Evolutionary conservation across 1,140 invertebrate species (phyloP).

Genomic region (Drosophila bocqueti): DNA sequence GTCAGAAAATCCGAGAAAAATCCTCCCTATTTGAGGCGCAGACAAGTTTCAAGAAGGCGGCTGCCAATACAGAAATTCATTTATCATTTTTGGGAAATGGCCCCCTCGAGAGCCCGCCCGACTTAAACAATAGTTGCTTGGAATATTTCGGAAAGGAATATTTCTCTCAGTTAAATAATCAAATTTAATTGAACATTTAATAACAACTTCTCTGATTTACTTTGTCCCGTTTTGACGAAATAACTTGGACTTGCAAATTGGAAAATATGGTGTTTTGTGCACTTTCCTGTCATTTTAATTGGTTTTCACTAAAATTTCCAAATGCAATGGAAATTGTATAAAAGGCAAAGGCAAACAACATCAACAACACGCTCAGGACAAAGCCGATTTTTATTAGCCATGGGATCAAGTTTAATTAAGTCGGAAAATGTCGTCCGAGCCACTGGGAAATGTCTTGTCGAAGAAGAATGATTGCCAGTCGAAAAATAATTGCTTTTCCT

Average conservation of each 20-base stretch:
- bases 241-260: constrained; percentile 4
- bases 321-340: constrained; percentile 3
- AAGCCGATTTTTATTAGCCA: constrained; percentile 60
- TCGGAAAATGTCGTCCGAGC: constrained; percentile 41
- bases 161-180: background rate
- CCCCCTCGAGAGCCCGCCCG: background rate
- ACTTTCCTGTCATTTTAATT: constrained; percentile 40
- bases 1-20: constrained; percentile 29
- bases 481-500: constrained; percentile 35
- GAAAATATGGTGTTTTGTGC: background rate
- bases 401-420: constrained; percentile 72
- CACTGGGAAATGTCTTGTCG: constrained; percentile 21
- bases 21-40: background rate
- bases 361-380: background rate
- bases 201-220: background rate
- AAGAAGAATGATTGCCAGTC: constrained; percentile 2
- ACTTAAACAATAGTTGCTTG: background rate
- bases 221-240: background rate
- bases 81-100: constrained; percentile 30
- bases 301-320: constrained; percentile 52
- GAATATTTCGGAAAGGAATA: background rate
- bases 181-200: constrained; percentile 18
- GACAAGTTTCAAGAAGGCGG: constrained; percentile 18
- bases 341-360: background rate
- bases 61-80: constrained; percentile 25